These are phyloP conservation scores for Notarius quadriscutis DNA, from an alignment of 2,113 vertebrate genomes.

Conservation along the genomic window DNA sequence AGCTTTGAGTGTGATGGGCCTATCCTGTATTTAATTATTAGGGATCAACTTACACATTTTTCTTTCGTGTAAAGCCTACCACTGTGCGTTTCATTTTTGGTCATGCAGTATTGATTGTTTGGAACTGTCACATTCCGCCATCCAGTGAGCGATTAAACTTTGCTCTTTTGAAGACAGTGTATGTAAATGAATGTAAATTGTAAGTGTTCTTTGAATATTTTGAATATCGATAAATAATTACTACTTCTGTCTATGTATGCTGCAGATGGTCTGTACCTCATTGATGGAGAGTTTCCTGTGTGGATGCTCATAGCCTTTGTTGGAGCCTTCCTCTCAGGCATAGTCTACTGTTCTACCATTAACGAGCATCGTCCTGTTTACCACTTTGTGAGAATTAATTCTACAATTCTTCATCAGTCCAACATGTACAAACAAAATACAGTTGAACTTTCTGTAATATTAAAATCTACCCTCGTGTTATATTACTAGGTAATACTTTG, in stretches of 20 bases:
- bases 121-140: background rate
- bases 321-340: conserved; percentile 73
- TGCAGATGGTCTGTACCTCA: conserved; percentile 80
- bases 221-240: background rate
- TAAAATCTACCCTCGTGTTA: background rate
- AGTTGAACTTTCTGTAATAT: background rate
- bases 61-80: background rate
- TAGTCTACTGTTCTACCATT: conserved; percentile 82
- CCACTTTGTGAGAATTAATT: conserved; percentile 80
- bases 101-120: background rate
- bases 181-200: background rate
- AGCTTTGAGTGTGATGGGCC: background rate
- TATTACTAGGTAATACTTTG: background rate
- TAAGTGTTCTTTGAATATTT: background rate
- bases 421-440: background rate
- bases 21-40: background rate
- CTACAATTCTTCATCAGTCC: background rate
- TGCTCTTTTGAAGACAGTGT: background rate
- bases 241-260: background rate
- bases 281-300: conserved; percentile 83
- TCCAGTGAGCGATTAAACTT: background rate
- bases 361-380: conserved; percentile 81
- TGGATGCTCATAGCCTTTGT: conserved; percentile 79
- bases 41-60: background rate
- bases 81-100: background rate